A percentile compares a stretch with the other conserved stretches of the same genome.
Evolutionary conservation across 2,888 invertebrate genomes (phyloP).

Genomic region (Trissolcus japonicus): DNA sequence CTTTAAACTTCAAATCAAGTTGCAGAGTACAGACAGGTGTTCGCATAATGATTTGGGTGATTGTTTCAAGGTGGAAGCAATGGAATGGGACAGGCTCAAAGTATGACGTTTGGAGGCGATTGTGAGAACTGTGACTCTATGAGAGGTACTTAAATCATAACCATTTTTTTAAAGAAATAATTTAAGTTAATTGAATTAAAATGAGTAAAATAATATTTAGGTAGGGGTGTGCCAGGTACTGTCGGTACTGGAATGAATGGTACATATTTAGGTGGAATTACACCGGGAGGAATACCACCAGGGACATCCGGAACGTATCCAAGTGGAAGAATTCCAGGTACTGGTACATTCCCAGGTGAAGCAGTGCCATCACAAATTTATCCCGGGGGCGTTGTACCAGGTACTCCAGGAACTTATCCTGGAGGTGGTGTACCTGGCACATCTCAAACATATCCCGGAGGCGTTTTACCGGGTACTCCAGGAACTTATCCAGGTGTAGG

Average conservation of each 20-base stretch:
- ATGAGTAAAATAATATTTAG: neutral
- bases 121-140: constrained; percentile 83
- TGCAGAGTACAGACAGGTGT: neutral
- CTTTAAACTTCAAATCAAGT: neutral
- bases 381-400: constrained; percentile 10
- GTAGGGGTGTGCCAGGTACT: too few relatives aligned
- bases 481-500: neutral
- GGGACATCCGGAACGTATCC: constrained; percentile 8
- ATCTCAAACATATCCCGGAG: neutral
- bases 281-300: neutral
- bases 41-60: neutral
- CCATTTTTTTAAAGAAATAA: constrained; percentile 60
- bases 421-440: neutral
- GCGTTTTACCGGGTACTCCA: neutral
- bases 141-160: constrained; percentile 46
- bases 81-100: constrained; percentile 93
- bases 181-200: neutral
- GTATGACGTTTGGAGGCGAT: constrained; percentile 84
- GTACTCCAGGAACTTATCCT: neutral
- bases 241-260: neutral
- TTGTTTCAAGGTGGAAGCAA: constrained; percentile 82
- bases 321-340: too few relatives aligned
- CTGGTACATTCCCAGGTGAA: constrained; percentile 44
- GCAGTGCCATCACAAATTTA: too few relatives aligned
- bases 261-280: neutral